Percentiles rank a stretch among this genome's conserved stretches.
These are phyloP conservation scores for Phylloscopus whistleri DNA, from an alignment of 2,113 vertebrate species.

Conservation along the genomic window DNA sequence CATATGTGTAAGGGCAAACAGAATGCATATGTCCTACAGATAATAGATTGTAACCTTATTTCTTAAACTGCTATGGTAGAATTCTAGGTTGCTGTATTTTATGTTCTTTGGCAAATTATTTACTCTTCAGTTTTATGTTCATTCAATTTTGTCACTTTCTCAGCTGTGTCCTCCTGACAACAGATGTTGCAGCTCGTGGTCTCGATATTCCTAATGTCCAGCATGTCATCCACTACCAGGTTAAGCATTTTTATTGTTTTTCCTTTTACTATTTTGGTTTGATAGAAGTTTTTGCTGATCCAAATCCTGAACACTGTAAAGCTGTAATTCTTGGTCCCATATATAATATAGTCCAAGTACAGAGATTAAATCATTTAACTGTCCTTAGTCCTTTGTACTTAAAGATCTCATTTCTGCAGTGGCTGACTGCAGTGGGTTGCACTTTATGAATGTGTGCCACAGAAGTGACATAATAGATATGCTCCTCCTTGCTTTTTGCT, in stretches of 20 bases:
- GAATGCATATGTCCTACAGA: neutral
- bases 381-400: neutral
- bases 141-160: constrained; percentile 36
- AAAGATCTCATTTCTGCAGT: neutral
- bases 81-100: neutral
- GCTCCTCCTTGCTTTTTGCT: neutral
- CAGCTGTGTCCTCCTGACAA: constrained; percentile 93
- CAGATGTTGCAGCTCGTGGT: constrained; percentile 94
- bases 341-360: accelerated
- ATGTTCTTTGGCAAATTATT: neutral
- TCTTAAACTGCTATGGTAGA: neutral
- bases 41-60: neutral
- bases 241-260: constrained; percentile 41
- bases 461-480: neutral
- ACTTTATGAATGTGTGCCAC: neutral
- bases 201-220: constrained; percentile 94
- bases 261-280: neutral
- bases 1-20: neutral
- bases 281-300: neutral
- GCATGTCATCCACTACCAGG: constrained; percentile 98
- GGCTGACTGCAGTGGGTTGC: neutral
- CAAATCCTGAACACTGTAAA: neutral
- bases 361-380: neutral
- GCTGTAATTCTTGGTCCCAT: neutral
- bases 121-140: neutral